A percentile compares a stretch with the other conserved stretches of the same genome.
These are phyloP conservation scores for Nomada ferruginata DNA, from an alignment of 2,888 invertebrate genomes.

Conservation along the genomic window DNA sequence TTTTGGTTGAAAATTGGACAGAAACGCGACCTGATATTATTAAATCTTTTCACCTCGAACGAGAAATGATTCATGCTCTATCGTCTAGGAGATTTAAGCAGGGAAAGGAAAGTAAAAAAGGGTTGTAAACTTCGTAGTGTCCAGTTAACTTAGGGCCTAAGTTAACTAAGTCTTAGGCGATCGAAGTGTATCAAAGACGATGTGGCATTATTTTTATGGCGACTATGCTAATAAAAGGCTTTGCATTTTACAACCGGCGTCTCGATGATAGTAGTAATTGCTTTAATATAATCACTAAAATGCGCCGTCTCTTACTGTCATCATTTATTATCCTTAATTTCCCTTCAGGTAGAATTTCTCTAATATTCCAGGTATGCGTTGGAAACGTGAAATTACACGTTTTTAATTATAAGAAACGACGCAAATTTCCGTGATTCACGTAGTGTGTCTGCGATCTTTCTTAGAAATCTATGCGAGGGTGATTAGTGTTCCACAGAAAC, in stretches of 20 bases:
- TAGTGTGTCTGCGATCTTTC: neutral
- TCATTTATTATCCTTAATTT: neutral
- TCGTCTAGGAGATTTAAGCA: constrained; percentile 51
- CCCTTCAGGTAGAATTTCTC: neutral
- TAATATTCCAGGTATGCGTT: too few species aligned
- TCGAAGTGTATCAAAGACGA: constrained; percentile 50
- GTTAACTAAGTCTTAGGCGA: too few species aligned
- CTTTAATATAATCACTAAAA: constrained; percentile 17
- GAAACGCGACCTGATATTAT: constrained; percentile 28
- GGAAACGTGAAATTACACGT: neutral
- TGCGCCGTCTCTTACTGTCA: constrained; percentile 24
- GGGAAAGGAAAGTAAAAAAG: neutral
- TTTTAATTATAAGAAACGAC: constrained; percentile 32
- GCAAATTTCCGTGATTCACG: constrained; percentile 6
- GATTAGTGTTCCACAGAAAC: constrained; percentile 41
- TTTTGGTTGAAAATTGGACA: constrained; percentile 9
- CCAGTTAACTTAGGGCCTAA: constrained; percentile 48
- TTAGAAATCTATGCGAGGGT: constrained; percentile 8
- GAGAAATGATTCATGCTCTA: constrained; percentile 63
- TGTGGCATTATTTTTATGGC: constrained; percentile 51
- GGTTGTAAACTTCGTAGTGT: constrained; percentile 26
- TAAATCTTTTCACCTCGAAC: constrained; percentile 10
- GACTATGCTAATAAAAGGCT: constrained; percentile 31
- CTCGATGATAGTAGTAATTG: constrained; percentile 1
- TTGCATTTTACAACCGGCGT: constrained; percentile 47